Evolutionary conservation across 2,888 invertebrate species (phyloP).

Genomic region (Oscheius sp.): DNA sequence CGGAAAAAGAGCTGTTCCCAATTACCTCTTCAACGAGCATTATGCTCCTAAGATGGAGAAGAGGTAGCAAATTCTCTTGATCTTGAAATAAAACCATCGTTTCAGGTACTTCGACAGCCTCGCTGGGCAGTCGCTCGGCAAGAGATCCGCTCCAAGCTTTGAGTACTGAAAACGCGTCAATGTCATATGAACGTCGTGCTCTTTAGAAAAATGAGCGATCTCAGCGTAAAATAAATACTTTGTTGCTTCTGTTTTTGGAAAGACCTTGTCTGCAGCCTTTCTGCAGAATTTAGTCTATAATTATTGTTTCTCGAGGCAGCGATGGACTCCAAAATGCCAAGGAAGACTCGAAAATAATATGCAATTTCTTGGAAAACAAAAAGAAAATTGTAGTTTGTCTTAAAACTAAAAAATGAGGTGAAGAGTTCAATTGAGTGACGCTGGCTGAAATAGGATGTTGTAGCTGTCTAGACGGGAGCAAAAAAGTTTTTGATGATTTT

Average conservation of each 20-base stretch:
- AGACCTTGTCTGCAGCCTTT: neutral
- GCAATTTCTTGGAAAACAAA: no score
- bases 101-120: conserved; percentile 62
- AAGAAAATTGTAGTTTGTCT: no score
- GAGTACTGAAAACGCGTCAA: conserved; percentile 4
- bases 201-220: conserved; percentile 15
- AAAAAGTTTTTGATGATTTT: neutral
- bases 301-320: neutral
- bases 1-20: conserved; percentile 49
- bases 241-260: neutral
- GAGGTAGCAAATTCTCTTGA: neutral
- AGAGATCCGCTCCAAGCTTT: conserved; percentile 30
- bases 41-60: conserved; percentile 2
- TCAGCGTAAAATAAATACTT: conserved; percentile 14
- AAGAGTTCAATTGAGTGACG: no score
- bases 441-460: no score
- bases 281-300: neutral
- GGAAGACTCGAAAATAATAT: no score
- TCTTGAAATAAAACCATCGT: neutral
- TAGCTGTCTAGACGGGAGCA: no score
- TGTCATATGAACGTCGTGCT: neutral
- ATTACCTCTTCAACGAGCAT: neutral
- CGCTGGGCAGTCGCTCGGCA: conserved; percentile 62
- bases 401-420: no score
- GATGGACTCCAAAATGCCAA: neutral